These are phyloP conservation scores for Zaprionus vittiger DNA, from an alignment of 1,140 invertebrate genomes.

Conservation along the genomic window DNA sequence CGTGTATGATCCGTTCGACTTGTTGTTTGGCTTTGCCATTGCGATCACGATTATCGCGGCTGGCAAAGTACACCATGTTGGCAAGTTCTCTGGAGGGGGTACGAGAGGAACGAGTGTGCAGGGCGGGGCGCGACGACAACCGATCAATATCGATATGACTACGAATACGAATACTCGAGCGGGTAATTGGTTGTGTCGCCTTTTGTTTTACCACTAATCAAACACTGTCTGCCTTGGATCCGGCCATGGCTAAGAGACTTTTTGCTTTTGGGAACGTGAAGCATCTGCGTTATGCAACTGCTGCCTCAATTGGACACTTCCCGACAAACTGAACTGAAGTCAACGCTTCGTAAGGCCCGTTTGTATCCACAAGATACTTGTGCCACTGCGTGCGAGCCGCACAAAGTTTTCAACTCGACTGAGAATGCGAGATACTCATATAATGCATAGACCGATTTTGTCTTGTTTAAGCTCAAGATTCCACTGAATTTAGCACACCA, in stretches of 20 bases:
- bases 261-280: constrained; percentile 6
- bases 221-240: constrained; percentile 13
- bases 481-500: constrained; percentile 71
- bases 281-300: constrained; percentile 47
- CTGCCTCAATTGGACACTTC: constrained; percentile 51
- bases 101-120: neutral
- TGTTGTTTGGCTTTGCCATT: constrained; percentile 59
- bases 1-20: constrained; percentile 77
- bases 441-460: constrained; percentile 55
- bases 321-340: constrained; percentile 22
- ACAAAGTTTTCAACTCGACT: constrained; percentile 63
- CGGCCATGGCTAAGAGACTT: constrained; percentile 29
- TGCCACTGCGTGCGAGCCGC: constrained; percentile 51
- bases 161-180: constrained; percentile 11
- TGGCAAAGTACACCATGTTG: constrained; percentile 74
- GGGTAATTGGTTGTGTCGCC: neutral
- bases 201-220: constrained; percentile 30
- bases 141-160: constrained; percentile 46
- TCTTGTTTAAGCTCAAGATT: constrained; percentile 71
- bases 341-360: constrained; percentile 1
- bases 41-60: constrained; percentile 65
- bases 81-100: constrained; percentile 4
- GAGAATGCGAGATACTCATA: constrained; percentile 33
- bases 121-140: constrained; percentile 9
- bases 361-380: constrained; percentile 32